Percentiles rank a stretch among this genome's conserved stretches.
Conservation (phyloP, 2,113 vertebrate genomes). For the Crocuta crocuta region DNA sequence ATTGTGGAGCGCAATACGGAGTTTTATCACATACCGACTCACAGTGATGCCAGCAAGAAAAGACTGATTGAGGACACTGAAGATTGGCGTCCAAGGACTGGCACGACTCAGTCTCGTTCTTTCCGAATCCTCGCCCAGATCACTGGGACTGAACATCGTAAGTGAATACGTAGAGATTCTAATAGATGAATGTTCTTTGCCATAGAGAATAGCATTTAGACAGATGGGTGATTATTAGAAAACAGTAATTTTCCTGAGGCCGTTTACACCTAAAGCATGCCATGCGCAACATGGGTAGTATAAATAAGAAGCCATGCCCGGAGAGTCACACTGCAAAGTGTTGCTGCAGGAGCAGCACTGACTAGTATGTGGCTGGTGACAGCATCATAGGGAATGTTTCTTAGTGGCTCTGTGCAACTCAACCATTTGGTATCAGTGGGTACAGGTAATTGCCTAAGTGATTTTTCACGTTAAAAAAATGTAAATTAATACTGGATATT, state of each 20-base stretch:
- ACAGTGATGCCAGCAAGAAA: conserved; percentile 96
- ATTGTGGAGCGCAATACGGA: conserved; percentile 94
- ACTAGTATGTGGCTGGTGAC: neutral
- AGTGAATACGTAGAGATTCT: conserved; percentile 66
- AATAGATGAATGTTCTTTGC: neutral
- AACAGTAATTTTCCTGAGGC: neutral
- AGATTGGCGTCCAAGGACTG: conserved; percentile 95
- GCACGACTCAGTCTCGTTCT: conserved; percentile 97
- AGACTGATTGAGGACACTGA: conserved; percentile 97
- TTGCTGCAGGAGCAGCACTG: neutral
- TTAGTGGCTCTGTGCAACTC: neutral
- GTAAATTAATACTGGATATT: conserved; percentile 48
- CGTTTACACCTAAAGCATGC: neutral
- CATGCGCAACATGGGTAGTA: neutral
- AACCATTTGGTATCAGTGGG: neutral
- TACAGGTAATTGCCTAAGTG: neutral
- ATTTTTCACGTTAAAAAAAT: conserved; percentile 47
- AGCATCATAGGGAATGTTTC: neutral
- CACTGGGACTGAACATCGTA: conserved; percentile 95
- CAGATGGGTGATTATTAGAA: neutral
- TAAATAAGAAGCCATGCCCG: neutral
- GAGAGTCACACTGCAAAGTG: neutral
- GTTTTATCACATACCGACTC: conserved; percentile 94
- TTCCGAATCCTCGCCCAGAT: conserved; percentile 98
- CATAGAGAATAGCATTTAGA: neutral